phyloP scores from a whole-genome alignment of 2,888 invertebrate genomes.

The Drosophila ochracea region DNA sequence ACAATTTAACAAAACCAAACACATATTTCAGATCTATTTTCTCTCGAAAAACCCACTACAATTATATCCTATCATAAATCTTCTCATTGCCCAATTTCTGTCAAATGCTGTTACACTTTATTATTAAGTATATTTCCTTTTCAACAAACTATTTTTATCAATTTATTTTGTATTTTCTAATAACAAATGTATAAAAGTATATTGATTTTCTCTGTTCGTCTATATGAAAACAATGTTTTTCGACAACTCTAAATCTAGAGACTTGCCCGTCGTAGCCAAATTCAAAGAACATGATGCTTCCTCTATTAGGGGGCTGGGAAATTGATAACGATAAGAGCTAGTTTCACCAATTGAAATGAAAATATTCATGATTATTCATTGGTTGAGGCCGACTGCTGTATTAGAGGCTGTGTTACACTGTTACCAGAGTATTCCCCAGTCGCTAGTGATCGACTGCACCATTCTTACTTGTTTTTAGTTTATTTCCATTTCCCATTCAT shows the following conservation, averaged over 20 bases:
- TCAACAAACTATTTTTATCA: background rate
- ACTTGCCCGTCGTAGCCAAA: background rate
- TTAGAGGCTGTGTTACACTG: background rate
- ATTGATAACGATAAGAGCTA: background rate
- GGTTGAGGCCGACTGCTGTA: background rate
- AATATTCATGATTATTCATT: background rate
- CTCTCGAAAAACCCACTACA: background rate
- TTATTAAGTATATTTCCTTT: background rate
- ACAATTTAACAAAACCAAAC: background rate
- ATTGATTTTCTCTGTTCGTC: background rate
- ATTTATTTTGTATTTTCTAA: background rate
- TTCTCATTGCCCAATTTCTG: background rate
- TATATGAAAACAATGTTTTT: background rate
- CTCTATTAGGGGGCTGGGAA: background rate
- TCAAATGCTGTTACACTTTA: background rate
- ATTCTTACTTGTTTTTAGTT: background rate
- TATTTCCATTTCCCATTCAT: conserved; percentile 53
- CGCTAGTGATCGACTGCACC: background rate
- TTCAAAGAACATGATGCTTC: background rate
- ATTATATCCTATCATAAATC: background rate
- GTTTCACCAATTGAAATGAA: background rate
- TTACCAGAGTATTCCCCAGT: background rate
- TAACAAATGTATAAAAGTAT: background rate
- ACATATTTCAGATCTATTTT: no score
- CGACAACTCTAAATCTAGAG: background rate